Conservation (phyloP, 1,140 invertebrate species). For the Bombus soroeensis region DNA sequence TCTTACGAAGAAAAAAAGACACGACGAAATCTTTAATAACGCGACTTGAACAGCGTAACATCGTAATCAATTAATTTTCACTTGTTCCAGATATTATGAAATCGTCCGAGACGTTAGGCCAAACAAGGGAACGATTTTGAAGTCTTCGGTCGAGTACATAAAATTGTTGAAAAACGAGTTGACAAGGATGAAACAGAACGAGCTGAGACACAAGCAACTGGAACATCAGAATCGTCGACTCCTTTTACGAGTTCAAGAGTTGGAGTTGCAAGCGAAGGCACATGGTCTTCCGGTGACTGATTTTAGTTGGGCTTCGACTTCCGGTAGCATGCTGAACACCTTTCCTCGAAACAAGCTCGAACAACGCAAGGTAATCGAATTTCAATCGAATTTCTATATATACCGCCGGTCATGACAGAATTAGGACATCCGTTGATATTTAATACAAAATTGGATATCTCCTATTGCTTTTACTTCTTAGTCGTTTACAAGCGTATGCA, state of each 20-base stretch:
- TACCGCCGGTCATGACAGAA: too few relatives aligned
- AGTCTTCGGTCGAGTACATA: slow-evolving; percentile 98
- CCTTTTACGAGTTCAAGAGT: slow-evolving; percentile 88
- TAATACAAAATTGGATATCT: too few relatives aligned
- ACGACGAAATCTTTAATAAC: neutral
- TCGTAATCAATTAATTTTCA: neutral
- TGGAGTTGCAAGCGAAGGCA: slow-evolving; percentile 88
- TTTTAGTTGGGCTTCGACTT: slow-evolving; percentile 82
- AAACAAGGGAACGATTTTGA: slow-evolving; percentile 98
- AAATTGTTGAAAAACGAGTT: slow-evolving; percentile 94
- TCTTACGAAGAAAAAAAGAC: too few relatives aligned
- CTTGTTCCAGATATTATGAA: slow-evolving; percentile 87
- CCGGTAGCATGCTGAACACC: slow-evolving; percentile 74
- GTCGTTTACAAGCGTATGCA: too few relatives aligned
- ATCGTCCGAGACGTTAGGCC: slow-evolving; percentile 93
- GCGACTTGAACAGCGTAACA: neutral
- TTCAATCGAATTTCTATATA: slow-evolving; percentile 17
- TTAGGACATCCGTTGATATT: too few relatives aligned
- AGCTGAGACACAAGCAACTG: slow-evolving; percentile 90
- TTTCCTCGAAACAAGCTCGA: slow-evolving; percentile 80
- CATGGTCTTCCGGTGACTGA: slow-evolving; percentile 87
- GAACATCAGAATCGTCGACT: slow-evolving; percentile 93
- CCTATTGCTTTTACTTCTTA: too few relatives aligned
- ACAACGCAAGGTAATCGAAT: slow-evolving; percentile 78
- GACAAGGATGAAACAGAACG: slow-evolving; percentile 90